Conservation (phyloP, 2,113 vertebrate genomes). For the Lontra canadensis region DNA sequence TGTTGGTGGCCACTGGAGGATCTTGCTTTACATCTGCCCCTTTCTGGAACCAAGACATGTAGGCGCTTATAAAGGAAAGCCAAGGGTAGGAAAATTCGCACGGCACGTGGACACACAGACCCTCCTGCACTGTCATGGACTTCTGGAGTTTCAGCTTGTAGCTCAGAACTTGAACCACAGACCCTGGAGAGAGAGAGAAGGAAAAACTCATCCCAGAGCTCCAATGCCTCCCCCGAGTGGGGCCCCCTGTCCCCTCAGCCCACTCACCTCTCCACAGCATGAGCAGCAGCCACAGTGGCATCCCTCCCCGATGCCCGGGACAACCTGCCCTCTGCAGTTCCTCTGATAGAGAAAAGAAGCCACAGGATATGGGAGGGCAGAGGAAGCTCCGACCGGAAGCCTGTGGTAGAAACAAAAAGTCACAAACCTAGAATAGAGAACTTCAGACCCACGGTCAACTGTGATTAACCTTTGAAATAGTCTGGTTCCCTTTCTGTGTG, state of each 20-base stretch:
- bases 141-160: rapidly evolving
- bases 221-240: rapidly evolving
- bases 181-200: background rate
- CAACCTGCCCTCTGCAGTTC: background rate
- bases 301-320: background rate
- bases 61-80: rapidly evolving
- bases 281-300: background rate
- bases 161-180: rapidly evolving
- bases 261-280: background rate
- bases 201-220: background rate
- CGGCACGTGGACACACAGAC: background rate
- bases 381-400: background rate
- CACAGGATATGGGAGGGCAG: background rate
- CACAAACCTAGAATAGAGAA: background rate
- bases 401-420: background rate
- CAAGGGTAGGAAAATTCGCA: background rate
- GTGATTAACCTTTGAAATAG: too few relatives aligned
- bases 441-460: background rate
- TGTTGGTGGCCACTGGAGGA: slow-evolving; percentile 9
- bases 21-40: rapidly evolving
- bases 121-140: rapidly evolving
- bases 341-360: background rate
- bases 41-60: background rate
- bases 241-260: rapidly evolving
- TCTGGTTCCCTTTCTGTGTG: background rate